These are phyloP conservation scores for Octopus sinensis DNA, from an alignment of 1,140 invertebrate genomes.

Conservation along the genomic window DNA sequence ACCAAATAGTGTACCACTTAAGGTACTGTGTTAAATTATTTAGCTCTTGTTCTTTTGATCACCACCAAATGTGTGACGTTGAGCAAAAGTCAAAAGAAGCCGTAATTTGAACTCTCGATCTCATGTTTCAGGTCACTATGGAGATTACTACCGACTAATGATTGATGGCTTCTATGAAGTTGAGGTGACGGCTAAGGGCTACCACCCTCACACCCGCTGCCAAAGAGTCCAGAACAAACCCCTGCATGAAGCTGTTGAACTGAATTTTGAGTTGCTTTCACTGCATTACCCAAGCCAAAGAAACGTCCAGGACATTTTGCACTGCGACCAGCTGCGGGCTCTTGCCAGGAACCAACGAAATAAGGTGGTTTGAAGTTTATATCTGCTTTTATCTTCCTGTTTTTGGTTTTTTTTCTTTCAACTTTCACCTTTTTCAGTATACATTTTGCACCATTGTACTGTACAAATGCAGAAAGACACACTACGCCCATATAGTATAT, in stretches of 20 bases:
- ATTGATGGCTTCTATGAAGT: constrained; percentile 76
- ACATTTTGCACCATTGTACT: no score
- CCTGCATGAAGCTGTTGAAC: constrained; percentile 12
- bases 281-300: not conserved
- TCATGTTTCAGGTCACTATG: constrained; percentile 49
- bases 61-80: no score
- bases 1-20: not conserved
- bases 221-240: constrained; percentile 29
- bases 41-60: no score
- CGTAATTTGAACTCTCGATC: no score
- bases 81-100: no score
- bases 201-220: constrained; percentile 28
- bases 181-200: constrained; percentile 30
- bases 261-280: constrained; percentile 15
- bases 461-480: no score
- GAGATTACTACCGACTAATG: constrained; percentile 91
- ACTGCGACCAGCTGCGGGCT: not conserved
- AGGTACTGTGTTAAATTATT: no score
- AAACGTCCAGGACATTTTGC: not conserved
- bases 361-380: not conserved
- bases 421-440: no score
- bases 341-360: not conserved
- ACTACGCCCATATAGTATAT: no score
- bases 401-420: no score
- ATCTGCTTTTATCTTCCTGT: no score